Conservation (phyloP, 1,140 invertebrate genomes). For the Yoshiicerus persimilis region DNA sequence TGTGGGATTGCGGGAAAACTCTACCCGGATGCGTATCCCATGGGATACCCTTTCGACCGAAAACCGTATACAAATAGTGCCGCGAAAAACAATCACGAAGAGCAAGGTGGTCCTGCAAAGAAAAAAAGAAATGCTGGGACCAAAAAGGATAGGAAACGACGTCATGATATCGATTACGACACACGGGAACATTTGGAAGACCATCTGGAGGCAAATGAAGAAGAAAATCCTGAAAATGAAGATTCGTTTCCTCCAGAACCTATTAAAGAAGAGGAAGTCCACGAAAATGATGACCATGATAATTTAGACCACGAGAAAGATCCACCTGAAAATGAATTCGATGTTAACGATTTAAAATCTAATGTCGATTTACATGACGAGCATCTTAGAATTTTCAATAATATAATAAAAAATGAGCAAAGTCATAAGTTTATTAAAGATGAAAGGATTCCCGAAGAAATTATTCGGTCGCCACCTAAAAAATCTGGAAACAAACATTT, state of each 20-base stretch:
- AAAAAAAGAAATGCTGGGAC: neutral
- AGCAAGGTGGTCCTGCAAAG: neutral
- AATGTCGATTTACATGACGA: neutral
- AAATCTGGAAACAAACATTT: neutral
- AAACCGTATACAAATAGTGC: neutral
- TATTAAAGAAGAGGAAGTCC: no score
- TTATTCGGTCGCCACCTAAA: neutral
- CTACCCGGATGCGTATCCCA: slow-evolving; percentile 53
- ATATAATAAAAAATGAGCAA: neutral
- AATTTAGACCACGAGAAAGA: no score
- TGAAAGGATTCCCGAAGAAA: neutral
- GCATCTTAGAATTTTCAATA: neutral
- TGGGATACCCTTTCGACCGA: slow-evolving; percentile 49
- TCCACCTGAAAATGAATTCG: neutral
- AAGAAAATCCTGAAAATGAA: no score
- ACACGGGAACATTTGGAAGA: no score
- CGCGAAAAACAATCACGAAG: no score
- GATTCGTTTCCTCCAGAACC: no score
- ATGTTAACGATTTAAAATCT: neutral
- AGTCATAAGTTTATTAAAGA: neutral
- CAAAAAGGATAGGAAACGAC: no score
- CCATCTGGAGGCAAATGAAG: no score
- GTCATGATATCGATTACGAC: no score
- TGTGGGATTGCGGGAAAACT: slow-evolving; percentile 52
- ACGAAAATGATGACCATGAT: no score